These are phyloP conservation scores for Thalpophila matura DNA, from an alignment of 2,888 invertebrate species.

Conservation along the genomic window DNA sequence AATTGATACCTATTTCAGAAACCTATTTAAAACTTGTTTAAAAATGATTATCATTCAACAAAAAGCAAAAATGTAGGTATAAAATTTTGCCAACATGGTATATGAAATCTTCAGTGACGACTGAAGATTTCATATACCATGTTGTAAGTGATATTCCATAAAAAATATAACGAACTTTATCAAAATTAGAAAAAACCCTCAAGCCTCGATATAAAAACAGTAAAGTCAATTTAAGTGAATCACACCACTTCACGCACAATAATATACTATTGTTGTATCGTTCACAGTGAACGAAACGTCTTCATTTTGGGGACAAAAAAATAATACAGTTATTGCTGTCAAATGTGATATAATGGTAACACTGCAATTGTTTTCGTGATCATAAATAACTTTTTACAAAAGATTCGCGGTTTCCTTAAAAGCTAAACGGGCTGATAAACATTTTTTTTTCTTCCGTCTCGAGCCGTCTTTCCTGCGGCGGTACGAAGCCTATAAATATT, in stretches of 20 bases:
- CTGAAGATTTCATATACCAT: too few species aligned
- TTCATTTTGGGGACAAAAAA: slow-evolving; percentile 83
- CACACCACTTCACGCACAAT: slow-evolving; percentile 72
- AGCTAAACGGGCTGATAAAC: slow-evolving; percentile 90
- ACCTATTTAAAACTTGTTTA: too few species aligned
- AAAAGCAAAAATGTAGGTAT: too few species aligned
- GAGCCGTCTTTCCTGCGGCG: slow-evolving; percentile 87
- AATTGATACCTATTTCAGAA: too few species aligned
- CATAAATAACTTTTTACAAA: slow-evolving; percentile 90
- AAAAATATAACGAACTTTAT: slow-evolving; percentile 53
- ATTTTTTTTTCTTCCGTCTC: slow-evolving; percentile 85
- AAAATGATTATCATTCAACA: too few species aligned
- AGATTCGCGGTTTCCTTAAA: slow-evolving; percentile 90
- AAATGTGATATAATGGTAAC: slow-evolving; percentile 89
- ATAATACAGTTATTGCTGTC: slow-evolving; percentile 89
- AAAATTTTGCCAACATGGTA: slow-evolving; percentile 6
- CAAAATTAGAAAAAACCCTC: slow-evolving; percentile 47
- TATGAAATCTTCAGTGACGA: slow-evolving; percentile 15
- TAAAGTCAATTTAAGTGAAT: slow-evolving; percentile 67
- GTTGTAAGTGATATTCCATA: slow-evolving; percentile 7
- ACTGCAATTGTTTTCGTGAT: slow-evolving; percentile 88
- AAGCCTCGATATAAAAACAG: slow-evolving; percentile 61
- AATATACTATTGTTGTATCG: slow-evolving; percentile 75
- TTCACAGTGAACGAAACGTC: slow-evolving; percentile 80
- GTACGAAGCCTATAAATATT: slow-evolving; percentile 89